Percentiles rank a stretch among this genome's conserved stretches.
phyloP scores from a whole-genome alignment of 2,888 invertebrate species.

The Odontocolon sp. region DNA sequence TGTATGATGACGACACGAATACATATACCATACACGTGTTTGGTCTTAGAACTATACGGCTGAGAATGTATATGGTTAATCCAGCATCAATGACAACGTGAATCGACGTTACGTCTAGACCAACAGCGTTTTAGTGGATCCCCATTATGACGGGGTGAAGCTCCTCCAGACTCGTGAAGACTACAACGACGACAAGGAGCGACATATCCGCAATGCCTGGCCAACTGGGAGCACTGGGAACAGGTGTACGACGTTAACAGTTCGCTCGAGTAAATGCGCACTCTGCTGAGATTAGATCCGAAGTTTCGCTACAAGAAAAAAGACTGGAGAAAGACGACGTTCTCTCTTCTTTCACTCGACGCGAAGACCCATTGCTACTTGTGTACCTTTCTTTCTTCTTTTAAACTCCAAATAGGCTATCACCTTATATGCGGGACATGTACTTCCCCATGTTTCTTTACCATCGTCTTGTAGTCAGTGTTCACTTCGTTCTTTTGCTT shows the following conservation, averaged over 20 bases:
- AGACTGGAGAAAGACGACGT: conserved; percentile 42
- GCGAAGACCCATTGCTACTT: too few species aligned
- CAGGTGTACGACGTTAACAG: conserved; percentile 40
- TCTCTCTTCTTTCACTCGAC: conserved; percentile 19
- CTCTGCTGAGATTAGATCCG: conserved; percentile 65
- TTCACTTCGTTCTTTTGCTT: too few species aligned
- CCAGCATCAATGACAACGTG: conserved; percentile 2
- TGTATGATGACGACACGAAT: conserved; percentile 1
- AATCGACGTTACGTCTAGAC: conserved; percentile 22
- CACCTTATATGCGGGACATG: too few species aligned
- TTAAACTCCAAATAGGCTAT: too few species aligned
- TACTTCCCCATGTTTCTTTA: too few species aligned
- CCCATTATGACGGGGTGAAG: not conserved
- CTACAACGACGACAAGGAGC: conserved; percentile 1
- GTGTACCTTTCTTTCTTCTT: too few species aligned
- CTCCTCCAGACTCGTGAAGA: not conserved
- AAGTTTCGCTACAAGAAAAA: conserved; percentile 41
- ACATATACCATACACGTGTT: not conserved
- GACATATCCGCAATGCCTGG: not conserved
- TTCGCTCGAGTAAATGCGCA: conserved; percentile 51
- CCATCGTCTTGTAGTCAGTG: too few species aligned
- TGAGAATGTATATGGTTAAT: not conserved
- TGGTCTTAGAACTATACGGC: not conserved
- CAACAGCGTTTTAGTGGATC: conserved; percentile 12
- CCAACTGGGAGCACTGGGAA: conserved; percentile 20